These are phyloP conservation scores for Microplitis mediator DNA, from an alignment of 1,140 invertebrate species.

Conservation along the genomic window DNA sequence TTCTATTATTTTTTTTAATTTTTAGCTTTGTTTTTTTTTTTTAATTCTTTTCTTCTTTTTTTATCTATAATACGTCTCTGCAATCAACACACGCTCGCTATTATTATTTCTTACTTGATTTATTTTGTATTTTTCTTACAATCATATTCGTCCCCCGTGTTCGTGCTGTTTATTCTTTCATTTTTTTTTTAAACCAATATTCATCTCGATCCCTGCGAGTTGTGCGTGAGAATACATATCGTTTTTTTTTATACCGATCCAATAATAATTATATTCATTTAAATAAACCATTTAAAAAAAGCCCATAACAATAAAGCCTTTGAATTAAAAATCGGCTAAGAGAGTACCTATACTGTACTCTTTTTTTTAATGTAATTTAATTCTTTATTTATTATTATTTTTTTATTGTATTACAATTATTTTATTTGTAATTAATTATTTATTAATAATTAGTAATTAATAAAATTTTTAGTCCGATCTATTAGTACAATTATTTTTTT, in stretches of 20 bases:
- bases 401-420: too few relatives aligned
- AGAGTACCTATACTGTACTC: too few relatives aligned
- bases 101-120: neutral
- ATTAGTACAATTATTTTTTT: neutral
- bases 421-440: too few relatives aligned
- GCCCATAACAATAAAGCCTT: too few relatives aligned
- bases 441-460: too few relatives aligned
- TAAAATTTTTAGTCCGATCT: too few relatives aligned
- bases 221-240: slow-evolving; percentile 4
- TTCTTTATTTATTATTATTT: too few relatives aligned
- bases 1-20: neutral
- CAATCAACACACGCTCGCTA: neutral
- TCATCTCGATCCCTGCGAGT: neutral
- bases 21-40: slow-evolving; percentile 18
- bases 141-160: neutral
- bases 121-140: neutral
- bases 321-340: too few relatives aligned
- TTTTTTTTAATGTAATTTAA: too few relatives aligned
- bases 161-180: neutral
- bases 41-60: slow-evolving; percentile 21
- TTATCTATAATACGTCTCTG: slow-evolving; percentile 9
- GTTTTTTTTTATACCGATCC: neutral
- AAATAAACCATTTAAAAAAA: too few relatives aligned
- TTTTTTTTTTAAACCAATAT: neutral
- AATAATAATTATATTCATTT: neutral